Percentiles rank a stretch among this genome's conserved stretches.
phyloP scores from a whole-genome alignment of 2,113 vertebrate genomes.

The Eulemur macaco region DNA sequence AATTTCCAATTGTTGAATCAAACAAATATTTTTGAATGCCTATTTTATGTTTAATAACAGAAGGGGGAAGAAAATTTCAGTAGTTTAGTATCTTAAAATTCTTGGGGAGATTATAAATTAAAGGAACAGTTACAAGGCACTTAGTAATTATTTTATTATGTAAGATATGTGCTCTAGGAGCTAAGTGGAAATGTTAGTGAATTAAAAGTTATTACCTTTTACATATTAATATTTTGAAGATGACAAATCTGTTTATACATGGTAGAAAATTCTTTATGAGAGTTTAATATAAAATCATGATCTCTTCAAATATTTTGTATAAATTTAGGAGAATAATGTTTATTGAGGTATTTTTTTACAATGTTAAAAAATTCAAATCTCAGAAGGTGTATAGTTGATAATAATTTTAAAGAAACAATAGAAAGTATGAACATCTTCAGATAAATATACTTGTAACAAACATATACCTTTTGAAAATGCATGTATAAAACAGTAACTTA shows the following conservation, averaged over 20 bases:
- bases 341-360: background rate
- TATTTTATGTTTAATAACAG: slow-evolving; percentile 22
- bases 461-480: background rate
- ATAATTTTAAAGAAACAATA: slow-evolving; percentile 1
- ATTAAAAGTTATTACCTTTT: background rate
- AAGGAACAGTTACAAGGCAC: background rate
- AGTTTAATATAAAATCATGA: background rate
- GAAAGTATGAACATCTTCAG: background rate
- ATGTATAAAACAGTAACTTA: background rate
- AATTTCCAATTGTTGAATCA: background rate
- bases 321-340: background rate
- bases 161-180: background rate
- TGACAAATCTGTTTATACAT: background rate
- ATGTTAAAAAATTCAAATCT: background rate
- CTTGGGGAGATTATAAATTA: background rate
- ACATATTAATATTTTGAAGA: background rate
- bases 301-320: background rate
- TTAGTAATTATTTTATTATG: background rate
- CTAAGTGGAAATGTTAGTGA: background rate
- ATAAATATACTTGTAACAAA: background rate
- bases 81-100: slow-evolving; percentile 35
- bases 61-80: background rate
- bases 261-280: background rate
- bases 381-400: background rate
- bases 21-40: background rate